Conservation (phyloP, 1,140 invertebrate genomes). For the roundworm (Caenorhabditis elegans) region DNA sequence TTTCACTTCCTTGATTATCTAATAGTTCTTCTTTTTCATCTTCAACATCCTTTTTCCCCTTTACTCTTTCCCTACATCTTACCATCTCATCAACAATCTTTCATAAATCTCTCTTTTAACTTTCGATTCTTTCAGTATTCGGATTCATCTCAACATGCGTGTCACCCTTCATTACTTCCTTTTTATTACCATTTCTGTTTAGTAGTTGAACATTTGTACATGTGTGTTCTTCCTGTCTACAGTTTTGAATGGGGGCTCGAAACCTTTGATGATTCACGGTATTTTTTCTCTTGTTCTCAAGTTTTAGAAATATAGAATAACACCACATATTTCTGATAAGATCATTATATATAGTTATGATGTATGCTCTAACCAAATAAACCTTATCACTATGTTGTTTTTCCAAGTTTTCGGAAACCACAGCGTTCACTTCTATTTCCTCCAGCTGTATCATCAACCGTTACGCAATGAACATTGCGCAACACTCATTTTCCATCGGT, state of each 20-base stretch:
- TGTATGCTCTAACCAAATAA: too few species aligned
- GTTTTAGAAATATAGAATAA: too few species aligned
- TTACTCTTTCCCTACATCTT: neutral
- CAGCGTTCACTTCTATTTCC: neutral
- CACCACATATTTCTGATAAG: too few species aligned
- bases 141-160: neutral
- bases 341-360: too few species aligned
- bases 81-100: neutral
- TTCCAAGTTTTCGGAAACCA: neutral
- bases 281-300: too few species aligned
- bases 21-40: neutral
- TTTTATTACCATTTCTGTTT: neutral
- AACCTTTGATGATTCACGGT: too few species aligned
- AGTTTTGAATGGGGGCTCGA: too few species aligned
- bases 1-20: conserved; percentile 29
- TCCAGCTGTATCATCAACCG: neutral
- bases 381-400: too few species aligned
- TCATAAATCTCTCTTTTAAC: conserved; percentile 3
- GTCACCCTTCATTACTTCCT: neutral
- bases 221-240: neutral
- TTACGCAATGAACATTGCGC: conserved; percentile 18
- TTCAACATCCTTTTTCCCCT: neutral
- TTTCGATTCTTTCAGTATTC: neutral
- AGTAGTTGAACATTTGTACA: too few species aligned
- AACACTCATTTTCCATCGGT: neutral